Evolutionary conservation across 1,140 invertebrate genomes (phyloP), one percentile per base, ranked within the genome.

Genomic region (Spodoptera litura): DNA sequence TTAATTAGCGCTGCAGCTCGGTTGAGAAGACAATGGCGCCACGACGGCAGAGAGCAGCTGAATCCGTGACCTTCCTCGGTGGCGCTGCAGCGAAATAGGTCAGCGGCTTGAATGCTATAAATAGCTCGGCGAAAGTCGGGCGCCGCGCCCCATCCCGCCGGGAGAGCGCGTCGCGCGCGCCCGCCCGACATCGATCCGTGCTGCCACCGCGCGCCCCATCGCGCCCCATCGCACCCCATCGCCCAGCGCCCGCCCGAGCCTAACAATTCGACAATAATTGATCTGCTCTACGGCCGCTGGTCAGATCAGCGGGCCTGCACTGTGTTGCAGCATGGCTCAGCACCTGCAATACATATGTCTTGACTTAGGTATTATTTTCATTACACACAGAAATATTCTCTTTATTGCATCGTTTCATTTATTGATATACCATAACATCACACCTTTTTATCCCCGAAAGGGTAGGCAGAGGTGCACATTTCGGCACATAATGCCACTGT

Each of bases 51-150:
- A 92, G 88, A 89, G 90, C 87, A 85, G 86, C 89, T 91, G 88
- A 90, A 93, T 93, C 93, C 91, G 90, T 94, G 93, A 94, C 93
- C 93, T 94, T 94, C 93, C 91, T 89, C 87, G 86, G 82, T 83
- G 91, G 89, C 86, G 91, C 91, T 94, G 91, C 91, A 93, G 88
- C 88, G 88, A 94, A 93, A 93, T 94, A 91, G 93, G 93, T 94
- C 93, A 94, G 90, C 93, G 91, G 92, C 91, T 92, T 92, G 87
- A 92, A 89, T 92, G 90, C 90, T 94, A 94, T 94, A 93, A 93
- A 94, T 94, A 94, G 93, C 93, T 92, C 86, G 90, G 91, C 85
- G 90, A 92, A 93, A 93, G 91, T 93, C 90, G 93, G 91, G 86
- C 91, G 90, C 88, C 92, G 87, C 88, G 79, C 90, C 90, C 88